Conservation (phyloP, 2,888 invertebrate genomes). For the Eupithecia inturbata region DNA sequence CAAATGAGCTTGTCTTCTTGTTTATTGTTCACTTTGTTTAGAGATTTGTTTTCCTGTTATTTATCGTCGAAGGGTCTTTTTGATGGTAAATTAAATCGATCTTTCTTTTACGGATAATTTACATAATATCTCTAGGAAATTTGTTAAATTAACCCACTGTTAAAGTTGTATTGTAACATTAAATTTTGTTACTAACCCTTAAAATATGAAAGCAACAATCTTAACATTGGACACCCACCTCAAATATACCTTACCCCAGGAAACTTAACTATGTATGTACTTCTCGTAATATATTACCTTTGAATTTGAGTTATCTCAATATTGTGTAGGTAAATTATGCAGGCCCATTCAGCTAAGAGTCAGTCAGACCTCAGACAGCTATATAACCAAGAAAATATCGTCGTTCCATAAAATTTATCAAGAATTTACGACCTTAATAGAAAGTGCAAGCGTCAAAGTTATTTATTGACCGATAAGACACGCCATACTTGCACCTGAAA, state of each 20-base stretch:
- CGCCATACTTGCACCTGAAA: conserved; percentile 53
- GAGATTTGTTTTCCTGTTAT: background rate
- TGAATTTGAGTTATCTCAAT: conserved; percentile 24
- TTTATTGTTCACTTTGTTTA: conserved; percentile 38
- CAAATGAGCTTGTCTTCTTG: conserved; percentile 41
- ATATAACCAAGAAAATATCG: conserved; percentile 39
- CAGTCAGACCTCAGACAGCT: conserved; percentile 27
- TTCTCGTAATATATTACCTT: conserved; percentile 14
- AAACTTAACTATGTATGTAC: background rate
- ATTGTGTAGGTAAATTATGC: conserved; percentile 27
- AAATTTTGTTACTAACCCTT: background rate
- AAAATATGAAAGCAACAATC: background rate
- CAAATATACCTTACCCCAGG: background rate
- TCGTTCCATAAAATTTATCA: conserved; percentile 42
- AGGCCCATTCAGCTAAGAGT: conserved; percentile 23
- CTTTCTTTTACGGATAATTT: background rate
- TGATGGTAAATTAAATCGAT: background rate
- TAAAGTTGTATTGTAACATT: background rate
- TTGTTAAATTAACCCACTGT: background rate
- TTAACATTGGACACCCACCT: background rate
- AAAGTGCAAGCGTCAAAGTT: conserved; percentile 55
- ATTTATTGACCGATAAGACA: conserved; percentile 54
- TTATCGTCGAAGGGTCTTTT: background rate
- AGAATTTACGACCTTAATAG: conserved; percentile 49
- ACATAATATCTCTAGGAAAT: background rate